A percentile compares a stretch with the other conserved stretches of the same genome.
Evolutionary conservation across 2,113 vertebrate genomes (phyloP).

Genomic region (Campylomormyrus numenius): DNA sequence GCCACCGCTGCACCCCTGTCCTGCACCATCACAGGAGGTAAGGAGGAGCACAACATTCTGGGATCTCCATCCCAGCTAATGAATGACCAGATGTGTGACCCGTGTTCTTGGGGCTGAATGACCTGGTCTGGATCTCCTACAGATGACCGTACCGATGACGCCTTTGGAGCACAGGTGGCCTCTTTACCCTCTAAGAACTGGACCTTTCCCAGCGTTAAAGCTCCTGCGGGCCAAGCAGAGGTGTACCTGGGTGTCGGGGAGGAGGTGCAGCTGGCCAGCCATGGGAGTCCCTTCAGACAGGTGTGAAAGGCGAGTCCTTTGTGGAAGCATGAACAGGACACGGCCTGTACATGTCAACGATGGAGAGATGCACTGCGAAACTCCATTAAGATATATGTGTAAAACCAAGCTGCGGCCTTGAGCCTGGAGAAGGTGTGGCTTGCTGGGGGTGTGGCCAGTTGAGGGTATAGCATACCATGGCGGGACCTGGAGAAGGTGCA

Average conservation of each 20-base stretch:
- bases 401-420: background rate
- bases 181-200: constrained; percentile 70
- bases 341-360: background rate
- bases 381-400: background rate
- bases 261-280: constrained; percentile 42
- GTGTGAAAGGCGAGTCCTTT: constrained; percentile 28
- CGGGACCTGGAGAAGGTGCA: background rate
- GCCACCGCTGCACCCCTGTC: constrained; percentile 22
- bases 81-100: background rate
- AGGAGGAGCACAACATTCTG: background rate
- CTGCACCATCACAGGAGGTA: constrained; percentile 49
- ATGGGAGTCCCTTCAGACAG: constrained; percentile 55
- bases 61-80: background rate
- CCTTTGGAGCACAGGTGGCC: constrained; percentile 42
- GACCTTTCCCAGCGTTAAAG: constrained; percentile 80
- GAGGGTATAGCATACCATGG: background rate
- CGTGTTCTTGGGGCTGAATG: background rate
- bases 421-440: background rate
- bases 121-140: background rate
- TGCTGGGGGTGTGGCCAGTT: background rate
- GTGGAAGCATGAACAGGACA: background rate
- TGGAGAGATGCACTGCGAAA: background rate
- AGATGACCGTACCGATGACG: constrained; percentile 44
- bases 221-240: constrained; percentile 56
- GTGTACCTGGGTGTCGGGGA: constrained; percentile 55